Evolutionary conservation across 2,113 vertebrate species (phyloP), one percentile per base, ranked within the genome.

Genomic region (Thalassoma bifasciatum): DNA sequence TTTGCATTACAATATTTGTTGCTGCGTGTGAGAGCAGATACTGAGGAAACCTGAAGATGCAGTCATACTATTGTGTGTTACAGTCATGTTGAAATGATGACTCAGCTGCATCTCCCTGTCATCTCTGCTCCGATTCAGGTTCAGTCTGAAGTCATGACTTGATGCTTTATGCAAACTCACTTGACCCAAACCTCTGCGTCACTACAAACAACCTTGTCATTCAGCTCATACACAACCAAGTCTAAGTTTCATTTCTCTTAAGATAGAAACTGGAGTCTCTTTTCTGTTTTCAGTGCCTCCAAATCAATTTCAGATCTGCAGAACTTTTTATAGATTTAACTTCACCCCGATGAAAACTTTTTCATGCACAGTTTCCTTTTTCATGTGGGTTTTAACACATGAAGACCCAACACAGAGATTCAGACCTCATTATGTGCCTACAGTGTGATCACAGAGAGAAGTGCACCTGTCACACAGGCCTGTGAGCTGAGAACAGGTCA

Each of bases 281-380:
- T 37, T 11, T 42, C 34, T 38, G 44, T 26, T 71, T 40, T 16
- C 26, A 10, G 8, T 8, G 47, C 23, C 7, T 51, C 36, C 10
- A 34, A 37, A 4, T 30, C 12, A 34, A 61, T 8, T 51, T 22
- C 57, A 56, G 9, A 23, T 26, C 36, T 37, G 42, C n/a, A 51
- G 69, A 76, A 54, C 57, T 63, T 58, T 62, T 63, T 19, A 36
- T 5, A 2, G 38, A 56, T 56, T 51, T 10, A 26, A 11, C 8
- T 34, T 26, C 24, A 16, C n/a, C 34, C 46, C 8, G 54, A 64
- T 52, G n/a, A 3, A 26, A 13, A 24, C 49, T 69, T 12, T 42
- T 2, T 6, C n/a, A n/a, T 19, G 50, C n/a, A 22, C 22, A 12
- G 58, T 50, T 70, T 71, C 22, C 38, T 38, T 54, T 50, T 66